Evolutionary conservation across 2,797 vertebrate species (phyloP).

Genomic region (Momotus momota): DNA sequence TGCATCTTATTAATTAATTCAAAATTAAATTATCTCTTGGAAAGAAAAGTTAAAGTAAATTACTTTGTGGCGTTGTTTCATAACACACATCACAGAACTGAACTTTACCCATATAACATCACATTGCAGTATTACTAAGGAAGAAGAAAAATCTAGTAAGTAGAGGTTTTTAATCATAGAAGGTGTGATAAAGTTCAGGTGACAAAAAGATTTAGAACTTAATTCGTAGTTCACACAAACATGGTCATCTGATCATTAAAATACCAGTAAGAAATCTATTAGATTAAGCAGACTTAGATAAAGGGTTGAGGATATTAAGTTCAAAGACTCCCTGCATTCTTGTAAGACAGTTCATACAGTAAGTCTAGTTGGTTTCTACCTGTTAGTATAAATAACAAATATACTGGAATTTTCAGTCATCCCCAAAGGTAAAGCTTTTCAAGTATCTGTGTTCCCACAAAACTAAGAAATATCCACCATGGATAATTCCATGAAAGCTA

Average conservation of each 20-base stretch:
- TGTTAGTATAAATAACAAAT: neutral
- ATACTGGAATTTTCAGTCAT: neutral
- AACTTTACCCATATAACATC: neutral
- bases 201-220: neutral
- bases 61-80: neutral
- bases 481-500: neutral
- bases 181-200: neutral
- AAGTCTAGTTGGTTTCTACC: neutral
- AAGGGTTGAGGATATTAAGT: neutral
- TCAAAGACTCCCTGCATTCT: neutral
- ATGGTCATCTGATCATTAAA: neutral
- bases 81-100: neutral
- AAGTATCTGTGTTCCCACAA: neutral
- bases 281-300: neutral
- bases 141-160: neutral
- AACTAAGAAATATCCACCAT: neutral
- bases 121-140: neutral
- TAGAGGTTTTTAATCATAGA: neutral
- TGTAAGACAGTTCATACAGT: neutral
- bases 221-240: neutral
- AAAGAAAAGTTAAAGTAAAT: slow-evolving; percentile 56
- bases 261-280: neutral
- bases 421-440: neutral
- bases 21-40: slow-evolving; percentile 58
- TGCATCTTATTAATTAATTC: slow-evolving; percentile 56